These are phyloP conservation scores for Agrochola lota DNA, from an alignment of 2,888 invertebrate genomes.

Conservation along the genomic window DNA sequence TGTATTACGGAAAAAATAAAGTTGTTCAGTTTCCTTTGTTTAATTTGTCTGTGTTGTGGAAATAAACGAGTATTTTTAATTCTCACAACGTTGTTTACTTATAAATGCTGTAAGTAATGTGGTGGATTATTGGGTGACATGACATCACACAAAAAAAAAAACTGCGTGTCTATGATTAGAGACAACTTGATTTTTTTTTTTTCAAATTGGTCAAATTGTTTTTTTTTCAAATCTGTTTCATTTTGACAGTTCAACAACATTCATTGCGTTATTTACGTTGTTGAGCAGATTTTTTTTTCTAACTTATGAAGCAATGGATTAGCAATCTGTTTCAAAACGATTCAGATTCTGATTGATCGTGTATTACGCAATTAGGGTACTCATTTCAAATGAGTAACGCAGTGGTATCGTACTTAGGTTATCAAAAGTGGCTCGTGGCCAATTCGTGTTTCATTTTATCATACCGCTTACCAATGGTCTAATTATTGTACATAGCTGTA, in stretches of 20 bases:
- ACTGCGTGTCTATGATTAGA: too few species aligned
- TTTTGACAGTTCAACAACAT: too few species aligned
- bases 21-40: constrained; percentile 10
- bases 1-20: constrained; percentile 16
- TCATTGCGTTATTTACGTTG: too few species aligned
- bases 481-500: constrained; percentile 37
- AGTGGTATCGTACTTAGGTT: constrained; percentile 49
- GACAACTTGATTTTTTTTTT: neutral
- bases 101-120: neutral
- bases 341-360: too few species aligned
- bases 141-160: neutral
- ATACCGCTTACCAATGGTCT: constrained; percentile 53
- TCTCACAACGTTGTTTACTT: neutral
- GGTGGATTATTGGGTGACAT: too few species aligned
- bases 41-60: constrained; percentile 1
- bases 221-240: too few species aligned
- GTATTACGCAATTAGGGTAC: too few species aligned
- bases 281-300: too few species aligned
- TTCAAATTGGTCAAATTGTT: too few species aligned
- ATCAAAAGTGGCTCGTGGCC: constrained; percentile 60
- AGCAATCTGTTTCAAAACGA: too few species aligned
- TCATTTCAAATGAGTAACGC: constrained; percentile 32
- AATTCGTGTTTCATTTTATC: constrained; percentile 52
- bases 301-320: too few species aligned
- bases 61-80: neutral